Evolutionary conservation across 2,113 vertebrate species (phyloP), one percentile per base, ranked within the genome.

Genomic region (Lutjanus erythropterus): DNA sequence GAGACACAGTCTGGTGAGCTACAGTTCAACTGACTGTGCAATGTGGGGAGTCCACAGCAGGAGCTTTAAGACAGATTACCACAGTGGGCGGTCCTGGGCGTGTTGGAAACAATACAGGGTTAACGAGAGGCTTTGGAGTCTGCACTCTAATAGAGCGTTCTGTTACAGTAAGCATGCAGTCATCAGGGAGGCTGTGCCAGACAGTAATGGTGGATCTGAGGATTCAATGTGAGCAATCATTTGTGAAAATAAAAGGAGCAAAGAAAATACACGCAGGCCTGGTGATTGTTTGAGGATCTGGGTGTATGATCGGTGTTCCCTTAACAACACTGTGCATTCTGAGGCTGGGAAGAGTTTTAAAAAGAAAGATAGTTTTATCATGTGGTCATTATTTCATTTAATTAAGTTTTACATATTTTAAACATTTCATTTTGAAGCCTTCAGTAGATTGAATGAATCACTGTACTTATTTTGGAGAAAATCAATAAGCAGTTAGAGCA

Each of bases 1-100:
- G 35, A 84, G 61, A 44, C 39, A 3, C 27, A 5, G 71, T 75
- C 60, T 78, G 41, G 3, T 19, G 46, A 65, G 66, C 59, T 47
- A 18, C 66, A 70, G 76, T 1, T 50, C 4, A 9, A 62, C 62
- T 15, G 62, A n/a, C 76, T 46, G 62, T n/a, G 71, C 55, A 2
- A 44, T 19, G 86, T 59, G 81, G 79, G 85, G 81, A 67, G 85
- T 82, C 37, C 85, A 56, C 83, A 61, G 86, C 81, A 35, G 87
- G 84, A 47, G 90, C 41, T 85, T 74, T 52, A 46, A 78, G 44
- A 76, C 78, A 73, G 87, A 90, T 91, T 90, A 91, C 71, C 90
- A 64, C 88, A 78, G 81, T 16, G 78, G 84, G 88, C 9, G 67
- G 75, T 83, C 88, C 55, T 7, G 2, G 31, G 53, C 67, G 39